Conservation (phyloP, 2,888 invertebrate genomes). For the Litoditis marina region DNA sequence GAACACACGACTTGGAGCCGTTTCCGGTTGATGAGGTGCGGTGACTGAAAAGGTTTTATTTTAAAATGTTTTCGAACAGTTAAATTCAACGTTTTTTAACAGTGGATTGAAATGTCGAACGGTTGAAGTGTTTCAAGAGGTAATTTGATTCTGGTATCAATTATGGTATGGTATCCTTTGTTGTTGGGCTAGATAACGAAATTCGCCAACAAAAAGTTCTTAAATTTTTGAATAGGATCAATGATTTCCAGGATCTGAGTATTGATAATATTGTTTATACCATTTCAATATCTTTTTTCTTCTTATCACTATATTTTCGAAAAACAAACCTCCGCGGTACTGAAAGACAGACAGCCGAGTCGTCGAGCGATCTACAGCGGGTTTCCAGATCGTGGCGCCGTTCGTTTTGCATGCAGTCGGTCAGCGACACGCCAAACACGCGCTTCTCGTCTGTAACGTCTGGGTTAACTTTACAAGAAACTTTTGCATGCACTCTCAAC, state of each 20-base stretch:
- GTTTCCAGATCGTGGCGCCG: conserved; percentile 62
- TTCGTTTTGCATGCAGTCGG: conserved; percentile 81
- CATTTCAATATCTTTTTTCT: too few species aligned
- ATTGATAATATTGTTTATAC: too few species aligned
- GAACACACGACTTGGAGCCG: conserved; percentile 16
- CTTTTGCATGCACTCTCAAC: neutral
- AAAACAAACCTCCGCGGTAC: conserved; percentile 1
- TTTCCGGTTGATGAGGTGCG: conserved; percentile 4
- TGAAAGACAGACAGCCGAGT: conserved; percentile 28
- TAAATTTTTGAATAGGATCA: neutral
- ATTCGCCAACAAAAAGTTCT: neutral
- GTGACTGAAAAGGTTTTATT: conserved; percentile 14
- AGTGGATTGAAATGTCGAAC: too few species aligned
- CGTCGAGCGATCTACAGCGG: conserved; percentile 37
- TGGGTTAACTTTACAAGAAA: neutral
- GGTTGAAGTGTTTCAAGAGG: too few species aligned
- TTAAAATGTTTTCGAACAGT: too few species aligned
- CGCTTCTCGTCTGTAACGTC: conserved; percentile 22
- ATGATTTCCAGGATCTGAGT: neutral
- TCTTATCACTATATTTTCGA: neutral
- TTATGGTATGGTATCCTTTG: too few species aligned
- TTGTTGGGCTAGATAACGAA: neutral
- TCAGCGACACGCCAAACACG: conserved; percentile 81
- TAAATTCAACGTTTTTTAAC: too few species aligned
- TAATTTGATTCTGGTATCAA: too few species aligned